A percentile compares a stretch with the other conserved stretches of the same genome.
These are phyloP conservation scores for Anarrhichthys ocellatus DNA, from an alignment of 2,113 vertebrate genomes.

Conservation along the genomic window DNA sequence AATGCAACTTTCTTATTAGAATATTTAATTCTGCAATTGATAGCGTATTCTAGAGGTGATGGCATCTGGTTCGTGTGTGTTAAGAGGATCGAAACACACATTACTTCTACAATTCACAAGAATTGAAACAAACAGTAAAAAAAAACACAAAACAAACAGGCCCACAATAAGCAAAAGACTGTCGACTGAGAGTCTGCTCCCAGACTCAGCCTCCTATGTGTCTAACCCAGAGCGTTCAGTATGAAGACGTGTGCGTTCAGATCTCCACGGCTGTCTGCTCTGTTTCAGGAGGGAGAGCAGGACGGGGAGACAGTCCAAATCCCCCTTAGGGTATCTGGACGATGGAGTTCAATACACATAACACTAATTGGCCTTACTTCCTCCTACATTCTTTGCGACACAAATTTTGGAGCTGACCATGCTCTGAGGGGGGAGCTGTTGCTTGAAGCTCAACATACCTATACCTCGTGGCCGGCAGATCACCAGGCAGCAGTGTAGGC, in stretches of 20 bases:
- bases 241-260: constrained; percentile 29
- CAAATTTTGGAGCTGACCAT: not conserved
- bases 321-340: constrained; percentile 44
- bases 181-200: constrained; percentile 21
- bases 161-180: not conserved
- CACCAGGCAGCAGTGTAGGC: constrained; percentile 20
- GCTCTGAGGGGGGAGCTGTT: constrained; percentile 67
- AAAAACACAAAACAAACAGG: not conserved
- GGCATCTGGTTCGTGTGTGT: not conserved
- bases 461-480: constrained; percentile 29
- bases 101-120: not conserved
- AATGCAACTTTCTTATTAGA: not conserved
- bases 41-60: not conserved
- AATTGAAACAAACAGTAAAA: not conserved
- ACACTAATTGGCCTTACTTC: constrained; percentile 50
- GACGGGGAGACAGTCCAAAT: constrained; percentile 34
- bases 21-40: not conserved
- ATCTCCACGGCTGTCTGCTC: constrained; percentile 45
- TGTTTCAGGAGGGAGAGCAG: constrained; percentile 25
- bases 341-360: constrained; percentile 31
- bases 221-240: not conserved
- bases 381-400: constrained; percentile 29
- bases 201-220: constrained; percentile 5
- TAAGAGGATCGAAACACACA: not conserved
- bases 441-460: constrained; percentile 45